These are phyloP conservation scores for Palythoa caribaeorum DNA, from an alignment of 92 coral and sea anemone species.

Conservation along the genomic window DNA sequence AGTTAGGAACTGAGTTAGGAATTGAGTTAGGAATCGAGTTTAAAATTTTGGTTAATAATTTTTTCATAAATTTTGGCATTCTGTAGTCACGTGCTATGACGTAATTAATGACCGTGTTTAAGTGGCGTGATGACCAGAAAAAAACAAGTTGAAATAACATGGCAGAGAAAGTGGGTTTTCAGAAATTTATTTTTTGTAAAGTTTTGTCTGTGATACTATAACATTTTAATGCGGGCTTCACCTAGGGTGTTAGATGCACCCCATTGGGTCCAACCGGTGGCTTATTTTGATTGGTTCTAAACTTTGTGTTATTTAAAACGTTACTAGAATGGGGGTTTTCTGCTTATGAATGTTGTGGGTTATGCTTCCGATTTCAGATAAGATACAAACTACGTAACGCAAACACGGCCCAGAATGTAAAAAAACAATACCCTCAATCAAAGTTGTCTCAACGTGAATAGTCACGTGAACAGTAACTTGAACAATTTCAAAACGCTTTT, in stretches of 20 bases:
- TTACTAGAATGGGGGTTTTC: constrained; percentile 15
- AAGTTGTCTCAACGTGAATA: too few species aligned
- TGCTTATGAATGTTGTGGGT: constrained; percentile 1
- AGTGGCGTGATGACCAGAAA: constrained; percentile 4
- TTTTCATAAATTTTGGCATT: too few species aligned
- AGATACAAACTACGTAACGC: neutral
- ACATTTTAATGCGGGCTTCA: constrained; percentile 26
- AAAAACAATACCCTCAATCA: too few species aligned
- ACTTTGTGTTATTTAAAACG: constrained; percentile 14
- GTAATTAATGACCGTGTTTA: neutral
- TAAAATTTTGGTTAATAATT: too few species aligned
- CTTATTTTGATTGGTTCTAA: neutral
- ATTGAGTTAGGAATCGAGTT: too few species aligned
- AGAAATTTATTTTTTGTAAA: neutral
- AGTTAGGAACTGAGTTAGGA: too few species aligned
- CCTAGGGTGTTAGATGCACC: constrained; percentile 7
- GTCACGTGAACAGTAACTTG: neutral
- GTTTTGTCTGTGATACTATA: constrained; percentile 20
- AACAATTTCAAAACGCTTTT: neutral
- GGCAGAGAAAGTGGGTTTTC: neutral
- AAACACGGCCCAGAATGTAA: neutral
- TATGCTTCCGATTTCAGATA: constrained; percentile 1
- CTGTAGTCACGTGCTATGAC: neutral
- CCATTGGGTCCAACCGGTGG: constrained; percentile 2
- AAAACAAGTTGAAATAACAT: neutral